Base-by-base conservation (phyloP, 2,113 vertebrate genomes). In the Campylomormyrus tamandua region DNA sequence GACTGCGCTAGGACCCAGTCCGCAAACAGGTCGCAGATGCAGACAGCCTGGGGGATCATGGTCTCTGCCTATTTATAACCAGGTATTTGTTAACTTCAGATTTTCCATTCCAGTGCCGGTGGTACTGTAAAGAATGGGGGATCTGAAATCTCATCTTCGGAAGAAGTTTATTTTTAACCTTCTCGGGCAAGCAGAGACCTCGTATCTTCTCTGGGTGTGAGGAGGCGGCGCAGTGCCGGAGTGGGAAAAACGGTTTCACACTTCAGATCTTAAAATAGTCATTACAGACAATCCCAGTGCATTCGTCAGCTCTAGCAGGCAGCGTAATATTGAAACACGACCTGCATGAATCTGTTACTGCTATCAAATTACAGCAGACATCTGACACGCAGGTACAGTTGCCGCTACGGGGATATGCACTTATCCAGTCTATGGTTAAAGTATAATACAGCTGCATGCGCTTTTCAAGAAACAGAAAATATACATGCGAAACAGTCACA, bases 131-230 rank as follows among this genome's bases (percentile, higher is more conserved):
- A 89, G 92, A 89, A 90, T 87, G 53, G 90, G 93, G 93, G 94
- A 95, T 93, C 93, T 93, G 94, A 95, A 95, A 93, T 92, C 91
- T 93, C 93, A 92, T 90, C 92, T 92, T 91, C 31, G 88, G 19
- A 10, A 50, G 91, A 48, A 80, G 91, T 31, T 91, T 96, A 96
- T 96, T 96, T 96, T 96, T 95, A 96, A 93, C 62, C n/a, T 31
- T 17, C 10, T 19, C 11, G 42, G 86, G 66, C 52, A 83, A 87
- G 39, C 62, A 50, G 62, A 87, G 49, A 77, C 21, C 89, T 80
- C 84, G 66, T 53, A 24, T 90, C 85, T 90, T 21, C 24, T 48
- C 21, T n/a, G 58, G 58, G 70, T 52, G 88, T 89, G 49, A 52
- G 74, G 35, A 45, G 17, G 1, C 31, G 88, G n/a, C 39, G n/a